Conservation (phyloP, 2,113 vertebrate species). For the Jacana jacana region DNA sequence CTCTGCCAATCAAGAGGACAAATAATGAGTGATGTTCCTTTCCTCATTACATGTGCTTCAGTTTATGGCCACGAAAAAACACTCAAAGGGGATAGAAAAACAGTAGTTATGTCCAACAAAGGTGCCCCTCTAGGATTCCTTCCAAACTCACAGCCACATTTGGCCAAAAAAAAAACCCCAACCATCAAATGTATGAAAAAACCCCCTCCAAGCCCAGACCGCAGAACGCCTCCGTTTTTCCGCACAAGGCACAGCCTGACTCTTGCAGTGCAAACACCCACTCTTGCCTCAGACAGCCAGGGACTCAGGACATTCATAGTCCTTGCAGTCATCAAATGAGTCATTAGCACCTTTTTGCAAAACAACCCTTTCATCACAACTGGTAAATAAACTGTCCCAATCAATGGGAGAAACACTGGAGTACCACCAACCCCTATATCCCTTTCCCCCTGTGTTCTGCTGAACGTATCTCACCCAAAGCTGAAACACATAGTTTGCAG, state of each 20-base stretch:
- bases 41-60: background rate
- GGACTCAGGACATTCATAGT: background rate
- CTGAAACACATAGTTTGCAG: background rate
- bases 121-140: background rate
- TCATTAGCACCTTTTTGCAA: background rate
- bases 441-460: background rate
- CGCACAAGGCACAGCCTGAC: background rate
- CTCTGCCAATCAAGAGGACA: background rate
- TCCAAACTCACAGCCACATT: background rate
- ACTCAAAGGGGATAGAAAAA: background rate
- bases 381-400: background rate
- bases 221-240: fast-evolving
- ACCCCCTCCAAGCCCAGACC: background rate
- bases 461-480: background rate
- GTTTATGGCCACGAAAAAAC: background rate
- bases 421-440: background rate
- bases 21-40: background rate
- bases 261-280: background rate
- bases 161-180: background rate
- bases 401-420: background rate
- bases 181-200: background rate
- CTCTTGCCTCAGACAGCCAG: background rate
- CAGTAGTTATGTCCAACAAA: background rate
- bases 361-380: background rate
- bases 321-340: background rate